Base-by-base conservation (phyloP, 2,888 invertebrate species). In the Cryptocheilus praepositus region DNA sequence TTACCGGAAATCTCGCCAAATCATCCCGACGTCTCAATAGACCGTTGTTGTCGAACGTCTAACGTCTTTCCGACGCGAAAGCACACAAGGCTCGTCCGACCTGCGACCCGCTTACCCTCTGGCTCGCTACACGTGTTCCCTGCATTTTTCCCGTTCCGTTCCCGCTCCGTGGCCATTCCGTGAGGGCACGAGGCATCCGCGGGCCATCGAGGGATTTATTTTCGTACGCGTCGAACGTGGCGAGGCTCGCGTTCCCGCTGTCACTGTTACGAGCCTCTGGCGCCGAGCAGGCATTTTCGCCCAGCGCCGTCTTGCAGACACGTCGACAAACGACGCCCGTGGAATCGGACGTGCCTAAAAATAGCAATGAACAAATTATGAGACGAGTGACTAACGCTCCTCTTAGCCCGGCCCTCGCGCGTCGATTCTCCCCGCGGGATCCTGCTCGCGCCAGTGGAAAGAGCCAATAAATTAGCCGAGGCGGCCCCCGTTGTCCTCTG, bases 351-450 rank as follows among this genome's bases (percentile, higher is more conserved):
- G 19, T 43, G 57, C 49, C 82, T 77, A 80, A 83, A 82, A 79
- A 84, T 84, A 84, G 79, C 71, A 73, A 70, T 73, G 84, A 81
- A 81, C 83, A 81, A 83, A 84, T 84, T 84, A 82, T 81, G 72
- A 82, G 78, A 64, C 81, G 80, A 77, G 77, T 79, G 81, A 82
- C 81, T 81, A 81, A 81, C 77, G 76, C 74, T 67, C 49, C 63
- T 61, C 63, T 61, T 49, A 8, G 22, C 22, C 4, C 57, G 49
- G 53, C 43, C 63, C 61, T 61, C 64, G 64, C 61, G 72, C 65
- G n/a, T n/a, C 69, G 68, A 65, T 66, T 73, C 76, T 79, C 64
- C 54, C 59, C 61, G 46, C 49, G 49, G 49, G 49, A 49, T 49
- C 49, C 16, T 11, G n/a, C 46, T n/a, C 49, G 70, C 71, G 71